Conservation (phyloP, 2,888 invertebrate species). For the Amphipyra tragopoginis region DNA sequence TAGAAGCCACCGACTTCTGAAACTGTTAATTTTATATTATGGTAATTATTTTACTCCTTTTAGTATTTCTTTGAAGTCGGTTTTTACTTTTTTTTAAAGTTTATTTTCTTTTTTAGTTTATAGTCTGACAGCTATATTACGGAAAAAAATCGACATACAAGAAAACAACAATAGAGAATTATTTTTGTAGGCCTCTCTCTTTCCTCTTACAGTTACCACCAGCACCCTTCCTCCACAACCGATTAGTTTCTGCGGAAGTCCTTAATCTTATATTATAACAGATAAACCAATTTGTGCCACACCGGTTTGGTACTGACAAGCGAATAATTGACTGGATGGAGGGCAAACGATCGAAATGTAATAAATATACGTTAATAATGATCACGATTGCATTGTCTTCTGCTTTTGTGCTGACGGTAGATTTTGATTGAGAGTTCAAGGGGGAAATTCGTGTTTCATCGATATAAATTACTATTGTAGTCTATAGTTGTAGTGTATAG, state of each 20-base stretch:
- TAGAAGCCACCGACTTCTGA: too few species aligned
- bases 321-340: slow-evolving; percentile 55
- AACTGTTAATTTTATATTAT: too few species aligned
- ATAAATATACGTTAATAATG: slow-evolving; percentile 54
- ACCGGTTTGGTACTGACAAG: slow-evolving; percentile 63
- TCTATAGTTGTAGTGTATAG: too few species aligned
- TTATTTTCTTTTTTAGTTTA: too few species aligned
- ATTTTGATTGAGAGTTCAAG: slow-evolving; percentile 7
- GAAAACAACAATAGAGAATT: slow-evolving; percentile 15
- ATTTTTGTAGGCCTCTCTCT: slow-evolving; percentile 21
- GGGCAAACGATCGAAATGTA: slow-evolving; percentile 50
- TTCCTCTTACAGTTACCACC: slow-evolving; percentile 31
- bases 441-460: slow-evolving; percentile 19
- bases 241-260: slow-evolving; percentile 71
- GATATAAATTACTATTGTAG: slow-evolving; percentile 4
- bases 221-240: slow-evolving; percentile 25
- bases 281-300: slow-evolving; percentile 73
- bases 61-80: too few species aligned
- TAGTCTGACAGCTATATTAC: too few species aligned
- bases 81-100: too few species aligned
- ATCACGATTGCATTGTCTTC: slow-evolving; percentile 39
- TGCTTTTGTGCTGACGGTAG: slow-evolving; percentile 24
- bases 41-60: too few species aligned
- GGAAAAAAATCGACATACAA: neutral
- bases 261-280: slow-evolving; percentile 73